Base-by-base conservation (phyloP, 2,113 vertebrate species). In the Hippocampus guttulatus region DNA sequence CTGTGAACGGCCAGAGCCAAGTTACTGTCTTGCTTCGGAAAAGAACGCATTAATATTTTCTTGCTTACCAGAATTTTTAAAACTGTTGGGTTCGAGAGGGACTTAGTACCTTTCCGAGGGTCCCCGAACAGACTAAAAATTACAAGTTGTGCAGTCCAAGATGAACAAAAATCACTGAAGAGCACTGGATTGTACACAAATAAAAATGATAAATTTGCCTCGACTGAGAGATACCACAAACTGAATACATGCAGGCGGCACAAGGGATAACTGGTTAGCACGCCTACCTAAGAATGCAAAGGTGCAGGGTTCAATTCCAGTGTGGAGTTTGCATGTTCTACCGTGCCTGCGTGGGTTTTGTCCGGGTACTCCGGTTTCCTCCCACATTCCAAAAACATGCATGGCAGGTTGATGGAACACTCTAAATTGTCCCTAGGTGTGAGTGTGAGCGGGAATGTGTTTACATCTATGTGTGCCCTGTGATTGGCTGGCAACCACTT, bases 1-100 rank as follows among this genome's bases (percentile, higher is more conserved):
- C 81, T 90, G 78, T 75, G 66, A 74, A 41, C 40, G 49, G 6
- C 51, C 14, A 45, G 52, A 75, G 81, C 61, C 86, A 83, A 79
- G 51, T 67, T 15, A 25, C 20, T n/a, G 12, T 66, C 55, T 25
- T 18, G 67, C 18, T 85, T 83, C 71, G 75, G 82, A 71, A 68
- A 77, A 49, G 45, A 52, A 27, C 51, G 38, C 55, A 75, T 30
- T 67, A 72, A 75, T 38, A 20, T 57, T 72, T 67, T 64, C 27
- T 18, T 23, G 38, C 60, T 69, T 67, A 51, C 41, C 30, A 71
- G 41, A 25, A 68, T 18, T 77, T 71, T 71, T 41, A 69, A 67
- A 68, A 23, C 21, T 62, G 45, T 12, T 33, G 38, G 47, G n/a
- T 69, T 45, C 10, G 2, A 18, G 2, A 65, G n/a, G n/a, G n/a